Conservation (phyloP, 1,140 invertebrate species). For the Centruroides sculpturatus region DNA sequence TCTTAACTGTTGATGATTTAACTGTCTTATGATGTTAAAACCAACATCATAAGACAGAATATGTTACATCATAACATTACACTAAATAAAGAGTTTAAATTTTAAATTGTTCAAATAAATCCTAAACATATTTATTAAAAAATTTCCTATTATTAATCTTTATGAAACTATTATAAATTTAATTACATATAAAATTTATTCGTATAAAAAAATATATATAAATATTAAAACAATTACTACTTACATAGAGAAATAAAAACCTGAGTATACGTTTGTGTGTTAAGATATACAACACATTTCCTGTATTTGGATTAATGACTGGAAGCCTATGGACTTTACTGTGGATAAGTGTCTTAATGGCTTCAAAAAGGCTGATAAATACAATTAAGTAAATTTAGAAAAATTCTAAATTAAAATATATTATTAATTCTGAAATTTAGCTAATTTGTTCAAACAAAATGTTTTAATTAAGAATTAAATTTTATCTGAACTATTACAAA, state of each 20-base stretch:
- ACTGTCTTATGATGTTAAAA: too few species aligned
- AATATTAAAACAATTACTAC: conserved; percentile 30
- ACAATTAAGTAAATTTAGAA: background rate
- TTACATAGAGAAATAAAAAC: conserved; percentile 97
- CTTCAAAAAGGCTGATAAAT: conserved; percentile 55
- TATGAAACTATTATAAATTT: too few species aligned
- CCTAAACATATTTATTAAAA: background rate
- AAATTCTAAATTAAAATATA: background rate
- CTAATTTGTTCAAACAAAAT: too few species aligned
- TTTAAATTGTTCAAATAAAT: background rate
- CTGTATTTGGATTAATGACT: conserved; percentile 85
- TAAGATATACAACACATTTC: conserved; percentile 95
- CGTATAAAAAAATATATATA: too few species aligned
- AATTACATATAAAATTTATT: too few species aligned
- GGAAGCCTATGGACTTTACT: conserved; percentile 94
- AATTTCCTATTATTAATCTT: too few species aligned
- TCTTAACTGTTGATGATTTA: too few species aligned
- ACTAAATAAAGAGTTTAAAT: background rate
- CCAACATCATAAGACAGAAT: too few species aligned
- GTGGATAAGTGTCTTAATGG: conserved; percentile 77
- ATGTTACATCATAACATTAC: too few species aligned
- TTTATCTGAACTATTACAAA: too few species aligned
- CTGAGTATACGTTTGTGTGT: conserved; percentile 97
- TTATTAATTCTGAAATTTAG: too few species aligned
- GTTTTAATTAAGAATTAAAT: too few species aligned